Evolutionary conservation across 1,140 invertebrate genomes (phyloP), one percentile per base, ranked within the genome.

Genomic region (Drosophila erecta): DNA sequence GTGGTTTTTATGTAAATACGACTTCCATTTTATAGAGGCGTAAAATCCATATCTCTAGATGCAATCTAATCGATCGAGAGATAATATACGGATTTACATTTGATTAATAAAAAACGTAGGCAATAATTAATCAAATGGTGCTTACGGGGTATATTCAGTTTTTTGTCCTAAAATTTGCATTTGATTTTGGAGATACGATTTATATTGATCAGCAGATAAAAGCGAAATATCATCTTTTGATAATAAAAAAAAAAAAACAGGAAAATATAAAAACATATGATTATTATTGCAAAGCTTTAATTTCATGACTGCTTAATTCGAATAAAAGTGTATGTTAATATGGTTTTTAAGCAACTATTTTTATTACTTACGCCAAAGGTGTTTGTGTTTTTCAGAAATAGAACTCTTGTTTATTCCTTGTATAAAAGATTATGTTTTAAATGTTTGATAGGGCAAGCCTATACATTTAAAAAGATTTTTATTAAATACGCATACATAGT

Each of bases 1-100:
- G 10, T 46, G 14, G 61, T 24, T 64, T 65, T 47, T 49, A 47
- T 65, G 59, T 33, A 15, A 47, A 65, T 38, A n/a, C n/a, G 17
- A 41, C 14, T 40, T 61, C 22, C 24, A 61, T 51, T 35, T 51
- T 24, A 61, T 51, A 17, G 33, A 17, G 30, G 49, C 49, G n/a
- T 59, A 22, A 58, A 20, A 41, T 27, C 24, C 22, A 20, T 56
- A 61, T 61, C 27, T 59, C 24, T 40, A 12, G 7, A 15, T 15
- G 17, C 37, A n/a, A 61, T 41, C 59, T 61, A 2, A 15, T 61
- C 24, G 54, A 61, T 61, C 37, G 17, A 14, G 11, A 58, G 37
- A 41, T 61, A 59, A 41, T 22, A 41, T 40, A 41, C 41, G 37
- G 17, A 55, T 58, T 30, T 41, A 40, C 24, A 41, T 22, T 61